phyloP scores from a whole-genome alignment of 37 sponge, comb jelly and placozoan species.

The Aphrocallistes beatrix region DNA sequence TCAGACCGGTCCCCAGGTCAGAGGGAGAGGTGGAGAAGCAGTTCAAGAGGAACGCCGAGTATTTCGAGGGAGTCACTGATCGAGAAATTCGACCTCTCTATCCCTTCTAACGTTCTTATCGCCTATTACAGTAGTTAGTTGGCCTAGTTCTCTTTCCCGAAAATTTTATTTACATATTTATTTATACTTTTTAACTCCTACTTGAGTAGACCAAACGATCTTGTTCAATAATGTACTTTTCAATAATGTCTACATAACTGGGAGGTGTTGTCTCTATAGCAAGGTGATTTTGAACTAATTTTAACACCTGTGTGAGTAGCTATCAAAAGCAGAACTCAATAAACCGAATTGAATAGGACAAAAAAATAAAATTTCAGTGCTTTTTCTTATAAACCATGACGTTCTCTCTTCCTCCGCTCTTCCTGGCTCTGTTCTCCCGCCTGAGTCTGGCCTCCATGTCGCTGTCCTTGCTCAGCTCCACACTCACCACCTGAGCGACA shows the following conservation, averaged over 20 bases:
- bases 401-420: not conserved
- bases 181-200: no score
- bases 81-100: not conserved
- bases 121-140: not conserved
- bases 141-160: no score
- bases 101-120: not conserved
- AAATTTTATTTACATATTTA: no score
- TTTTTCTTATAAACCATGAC: conserved; percentile 12
- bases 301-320: no score
- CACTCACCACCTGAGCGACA: not conserved
- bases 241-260: no score
- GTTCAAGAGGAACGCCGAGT: conserved; percentile 12
- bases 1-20: conserved; percentile 42
- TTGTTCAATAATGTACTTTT: no score
- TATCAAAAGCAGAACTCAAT: no score
- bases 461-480: not conserved
- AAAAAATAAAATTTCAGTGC: no score
- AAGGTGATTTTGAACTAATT: no score
- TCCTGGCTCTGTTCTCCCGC: not conserved
- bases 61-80: not conserved
- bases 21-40: conserved; percentile 30
- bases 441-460: not conserved
- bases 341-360: no score
- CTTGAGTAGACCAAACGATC: no score
- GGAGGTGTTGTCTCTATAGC: no score